Evolutionary conservation across 2,797 vertebrate genomes (phyloP).

Genomic region (Brachymystax lenok): DNA sequence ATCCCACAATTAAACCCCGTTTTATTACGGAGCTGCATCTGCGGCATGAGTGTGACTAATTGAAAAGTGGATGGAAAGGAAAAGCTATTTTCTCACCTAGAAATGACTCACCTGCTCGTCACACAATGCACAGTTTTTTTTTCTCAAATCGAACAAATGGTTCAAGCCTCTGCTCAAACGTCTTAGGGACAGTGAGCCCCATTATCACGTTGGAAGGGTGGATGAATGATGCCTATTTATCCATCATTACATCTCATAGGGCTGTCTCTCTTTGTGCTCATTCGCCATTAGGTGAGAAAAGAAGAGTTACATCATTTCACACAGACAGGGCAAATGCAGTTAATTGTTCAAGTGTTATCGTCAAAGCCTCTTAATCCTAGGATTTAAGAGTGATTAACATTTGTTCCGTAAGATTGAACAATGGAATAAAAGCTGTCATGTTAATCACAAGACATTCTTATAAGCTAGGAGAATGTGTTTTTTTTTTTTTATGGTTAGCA

Average conservation of each 20-base stretch:
- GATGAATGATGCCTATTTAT: background rate
- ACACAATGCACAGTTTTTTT: conserved; percentile 36
- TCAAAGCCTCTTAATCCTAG: background rate
- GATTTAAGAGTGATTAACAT: background rate
- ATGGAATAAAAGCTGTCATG: background rate
- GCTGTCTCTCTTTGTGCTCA: background rate
- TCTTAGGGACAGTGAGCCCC: background rate
- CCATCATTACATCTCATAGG: background rate
- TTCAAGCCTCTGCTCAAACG: background rate
- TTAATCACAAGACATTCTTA: background rate
- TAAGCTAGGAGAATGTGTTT: background rate
- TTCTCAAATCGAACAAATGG: conserved; percentile 27
- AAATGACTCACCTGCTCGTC: conserved; percentile 41
- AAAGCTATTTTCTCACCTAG: conserved; percentile 58
- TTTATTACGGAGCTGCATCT: conserved; percentile 31
- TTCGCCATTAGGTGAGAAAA: background rate
- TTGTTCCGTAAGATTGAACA: background rate
- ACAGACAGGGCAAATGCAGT: background rate
- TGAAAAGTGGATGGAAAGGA: conserved; percentile 54
- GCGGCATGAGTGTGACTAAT: conserved; percentile 39
- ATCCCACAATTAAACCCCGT: conserved; percentile 38
- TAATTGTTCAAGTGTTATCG: background rate
- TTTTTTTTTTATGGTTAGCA: background rate
- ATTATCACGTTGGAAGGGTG: background rate
- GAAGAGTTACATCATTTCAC: background rate